phyloP scores from a whole-genome alignment of 2,888 invertebrate genomes.

The Trissoscelio sp. region DNA sequence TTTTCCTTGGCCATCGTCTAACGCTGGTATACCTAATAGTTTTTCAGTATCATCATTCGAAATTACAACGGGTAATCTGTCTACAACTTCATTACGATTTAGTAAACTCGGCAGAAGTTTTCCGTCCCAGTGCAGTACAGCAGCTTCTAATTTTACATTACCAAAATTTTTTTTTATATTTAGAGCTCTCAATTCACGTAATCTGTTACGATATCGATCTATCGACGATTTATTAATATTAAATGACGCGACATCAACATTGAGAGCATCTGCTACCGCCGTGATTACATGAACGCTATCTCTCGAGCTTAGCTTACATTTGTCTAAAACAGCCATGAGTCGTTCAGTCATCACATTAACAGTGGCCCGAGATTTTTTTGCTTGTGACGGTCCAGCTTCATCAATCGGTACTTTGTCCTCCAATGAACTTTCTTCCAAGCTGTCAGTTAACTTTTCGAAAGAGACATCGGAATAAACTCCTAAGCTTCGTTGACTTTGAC shows the following conservation, averaged over 20 bases:
- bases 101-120: constrained; percentile 70
- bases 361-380: constrained; percentile 53
- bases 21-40: constrained; percentile 69
- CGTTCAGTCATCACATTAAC: constrained; percentile 54
- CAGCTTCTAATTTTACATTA: constrained; percentile 51
- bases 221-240: constrained; percentile 44
- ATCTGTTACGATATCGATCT: constrained; percentile 51
- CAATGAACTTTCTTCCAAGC: not conserved
- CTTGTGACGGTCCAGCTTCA: constrained; percentile 5
- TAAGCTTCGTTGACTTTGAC: constrained; percentile 9
- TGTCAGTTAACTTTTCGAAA: not conserved
- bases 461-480: not conserved
- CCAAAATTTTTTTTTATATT: constrained; percentile 66
- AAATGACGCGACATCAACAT: constrained; percentile 45
- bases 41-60: constrained; percentile 69
- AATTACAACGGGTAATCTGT: constrained; percentile 72
- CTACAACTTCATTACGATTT: constrained; percentile 57
- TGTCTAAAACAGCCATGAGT: constrained; percentile 64
- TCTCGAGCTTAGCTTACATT: constrained; percentile 60
- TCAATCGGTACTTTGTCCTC: not conserved
- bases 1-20: constrained; percentile 60
- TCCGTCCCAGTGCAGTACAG: constrained; percentile 73
- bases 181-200: constrained; percentile 56
- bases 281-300: constrained; percentile 56
- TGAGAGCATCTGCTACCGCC: constrained; percentile 60